These are phyloP conservation scores for Drosophila borealis DNA, from an alignment of 2,888 invertebrate species.

Conservation along the genomic window DNA sequence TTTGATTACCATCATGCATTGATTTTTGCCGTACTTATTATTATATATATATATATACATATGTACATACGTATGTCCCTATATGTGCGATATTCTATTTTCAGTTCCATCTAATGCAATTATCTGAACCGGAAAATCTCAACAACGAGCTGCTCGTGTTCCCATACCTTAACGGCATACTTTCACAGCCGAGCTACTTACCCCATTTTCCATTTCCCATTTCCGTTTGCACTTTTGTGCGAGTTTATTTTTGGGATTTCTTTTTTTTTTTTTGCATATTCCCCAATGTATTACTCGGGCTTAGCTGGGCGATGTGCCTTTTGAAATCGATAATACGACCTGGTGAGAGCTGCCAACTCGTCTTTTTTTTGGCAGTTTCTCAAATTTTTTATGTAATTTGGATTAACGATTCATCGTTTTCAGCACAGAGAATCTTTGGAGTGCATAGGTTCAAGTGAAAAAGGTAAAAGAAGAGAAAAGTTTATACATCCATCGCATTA, in stretches of 20 bases:
- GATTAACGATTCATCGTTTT: conserved; percentile 8
- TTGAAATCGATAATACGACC: conserved; percentile 52
- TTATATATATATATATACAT: conserved; percentile 3
- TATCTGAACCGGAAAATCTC: conserved; percentile 70
- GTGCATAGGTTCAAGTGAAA: conserved; percentile 16
- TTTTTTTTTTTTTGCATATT: conserved; percentile 64
- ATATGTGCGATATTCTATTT: conserved; percentile 60
- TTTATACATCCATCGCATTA: too few relatives aligned
- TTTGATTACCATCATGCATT: conserved; percentile 75
- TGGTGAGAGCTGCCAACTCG: conserved; percentile 3
- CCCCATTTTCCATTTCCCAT: conserved; percentile 53
- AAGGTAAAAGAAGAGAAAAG: too few relatives aligned
- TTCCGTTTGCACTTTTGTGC: conserved; percentile 72
- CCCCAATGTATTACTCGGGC: conserved; percentile 64
- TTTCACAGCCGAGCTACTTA: conserved; percentile 58
- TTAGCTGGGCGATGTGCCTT: conserved; percentile 44
- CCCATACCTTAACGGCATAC: conserved; percentile 38
- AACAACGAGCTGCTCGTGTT: conserved; percentile 21
- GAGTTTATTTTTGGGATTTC: conserved; percentile 10
- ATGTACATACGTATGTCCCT: not conserved
- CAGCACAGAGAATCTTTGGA: not conserved
- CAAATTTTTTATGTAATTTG: conserved; percentile 11
- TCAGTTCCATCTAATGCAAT: conserved; percentile 72
- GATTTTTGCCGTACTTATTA: conserved; percentile 51
- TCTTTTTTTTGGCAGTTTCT: conserved; percentile 4